Percentiles rank a stretch among this genome's conserved stretches.
These are phyloP conservation scores for Gorsachius magnificus DNA, from an alignment of 2,797 vertebrate species.

Conservation along the genomic window DNA sequence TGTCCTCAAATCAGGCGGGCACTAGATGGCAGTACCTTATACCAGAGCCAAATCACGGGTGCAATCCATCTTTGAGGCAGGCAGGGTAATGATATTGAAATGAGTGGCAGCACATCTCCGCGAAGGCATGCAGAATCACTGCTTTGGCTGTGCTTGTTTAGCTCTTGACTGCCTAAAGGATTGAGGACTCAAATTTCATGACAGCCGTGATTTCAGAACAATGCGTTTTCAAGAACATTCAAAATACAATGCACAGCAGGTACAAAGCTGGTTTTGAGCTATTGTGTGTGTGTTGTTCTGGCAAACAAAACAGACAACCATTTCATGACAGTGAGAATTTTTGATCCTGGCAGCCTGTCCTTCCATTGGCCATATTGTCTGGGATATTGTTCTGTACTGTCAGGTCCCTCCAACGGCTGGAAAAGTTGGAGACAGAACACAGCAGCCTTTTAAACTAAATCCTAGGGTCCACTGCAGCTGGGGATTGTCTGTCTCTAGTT, in stretches of 20 bases:
- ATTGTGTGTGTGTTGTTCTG: background rate
- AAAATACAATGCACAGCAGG: background rate
- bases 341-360: background rate
- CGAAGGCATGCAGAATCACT: background rate
- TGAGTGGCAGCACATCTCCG: background rate
- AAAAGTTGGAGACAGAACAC: background rate
- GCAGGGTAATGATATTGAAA: background rate
- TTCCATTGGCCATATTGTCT: background rate
- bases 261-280: background rate
- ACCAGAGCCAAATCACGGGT: background rate
- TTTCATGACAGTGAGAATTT: background rate
- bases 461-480: background rate
- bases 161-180: background rate
- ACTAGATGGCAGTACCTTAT: background rate
- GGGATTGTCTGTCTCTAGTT: background rate
- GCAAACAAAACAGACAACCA: background rate
- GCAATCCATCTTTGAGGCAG: background rate
- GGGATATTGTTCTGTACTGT: background rate
- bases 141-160: background rate
- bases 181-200: background rate
- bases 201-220: background rate
- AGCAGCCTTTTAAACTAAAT: background rate
- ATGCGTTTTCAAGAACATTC: background rate
- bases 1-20: background rate
- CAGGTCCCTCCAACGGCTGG: background rate